Base-by-base conservation (phyloP, 2,888 invertebrate genomes). In the Ceratothoa steindachneri region DNA sequence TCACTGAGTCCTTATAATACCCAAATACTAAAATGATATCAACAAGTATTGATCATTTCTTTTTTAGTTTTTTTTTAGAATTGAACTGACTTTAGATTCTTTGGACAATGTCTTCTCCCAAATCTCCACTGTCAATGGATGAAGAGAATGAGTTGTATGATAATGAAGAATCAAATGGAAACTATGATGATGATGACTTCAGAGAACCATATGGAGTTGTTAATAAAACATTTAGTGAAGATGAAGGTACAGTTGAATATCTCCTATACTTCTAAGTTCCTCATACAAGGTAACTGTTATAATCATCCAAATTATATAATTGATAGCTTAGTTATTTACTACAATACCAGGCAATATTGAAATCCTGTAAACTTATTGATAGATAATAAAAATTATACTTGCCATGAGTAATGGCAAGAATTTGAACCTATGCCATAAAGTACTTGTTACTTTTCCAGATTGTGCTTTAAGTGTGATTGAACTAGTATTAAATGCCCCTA, bases 21-120 rank as follows among this genome's bases (percentile, higher is more conserved):
- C n/a, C n/a, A n/a, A n/a, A n/a, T n/a, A n/a, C n/a, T n/a, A n/a
- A n/a, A n/a, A n/a, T n/a, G n/a, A n/a, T n/a, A n/a, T n/a, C n/a
- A n/a, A n/a, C n/a, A n/a, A n/a, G n/a, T n/a, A n/a, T n/a, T n/a
- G n/a, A n/a, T n/a, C n/a, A n/a, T n/a, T n/a, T n/a, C n/a, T n/a
- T n/a, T n/a, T n/a, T n/a, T n/a, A n/a, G n/a, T n/a, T n/a, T n/a
- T n/a, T n/a, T n/a, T n/a, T n/a, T n/a, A n/a, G n/a, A n/a, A n/a
- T n/a, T n/a, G n/a, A n/a, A n/a, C n/a, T n/a, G n/a, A n/a, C n/a
- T n/a, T n/a, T n/a, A n/a, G n/a, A n/a, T n/a, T n/a, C n/a, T n/a
- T n/a, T n/a, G n/a, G n/a, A n/a, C n/a, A 60, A 60, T 60, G 60
- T 60, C 60, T 60, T 60, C 60, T 60, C 60, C 60, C n/a, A 60